phyloP scores from a whole-genome alignment of 2,888 invertebrate genomes.

The Lamellibrachia satsuma region DNA sequence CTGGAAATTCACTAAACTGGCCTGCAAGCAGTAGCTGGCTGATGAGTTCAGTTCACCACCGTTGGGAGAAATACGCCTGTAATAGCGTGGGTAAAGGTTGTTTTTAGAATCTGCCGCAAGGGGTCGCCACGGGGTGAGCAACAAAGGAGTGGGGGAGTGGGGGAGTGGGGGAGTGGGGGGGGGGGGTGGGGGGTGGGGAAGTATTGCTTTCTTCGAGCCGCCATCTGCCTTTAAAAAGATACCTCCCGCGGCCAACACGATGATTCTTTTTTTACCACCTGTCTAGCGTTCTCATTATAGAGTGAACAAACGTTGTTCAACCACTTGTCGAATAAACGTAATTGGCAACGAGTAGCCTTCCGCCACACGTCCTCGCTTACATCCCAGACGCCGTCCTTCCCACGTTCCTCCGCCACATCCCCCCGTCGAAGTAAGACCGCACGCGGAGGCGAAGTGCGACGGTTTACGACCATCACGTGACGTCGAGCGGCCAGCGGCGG shows the following conservation, averaged over 20 bases:
- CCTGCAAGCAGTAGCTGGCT: no score
- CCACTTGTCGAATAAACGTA: not conserved
- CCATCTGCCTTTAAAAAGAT: not conserved
- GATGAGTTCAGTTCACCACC: no score
- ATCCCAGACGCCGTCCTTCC: not conserved
- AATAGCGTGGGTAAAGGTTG: no score
- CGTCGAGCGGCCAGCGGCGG: not conserved
- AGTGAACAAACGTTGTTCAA: not conserved
- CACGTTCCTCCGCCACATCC: not conserved
- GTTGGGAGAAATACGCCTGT: no score
- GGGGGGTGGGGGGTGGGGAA: no score
- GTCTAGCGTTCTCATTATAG: not conserved
- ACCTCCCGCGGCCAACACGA: not conserved
- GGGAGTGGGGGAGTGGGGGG: no score
- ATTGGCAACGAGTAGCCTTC: not conserved
- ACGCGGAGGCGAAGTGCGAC: not conserved
- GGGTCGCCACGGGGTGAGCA: no score
- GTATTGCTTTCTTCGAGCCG: not conserved
- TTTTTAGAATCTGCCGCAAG: no score
- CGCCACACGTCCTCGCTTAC: not conserved
- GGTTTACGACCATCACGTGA: not conserved
- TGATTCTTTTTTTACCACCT: not conserved
- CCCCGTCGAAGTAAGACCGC: not conserved
- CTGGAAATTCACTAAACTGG: not conserved
- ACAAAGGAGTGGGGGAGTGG: no score